Evolutionary conservation across 2,888 invertebrate genomes (phyloP), one percentile per base, ranked within the genome.

Genomic region (Dorcus parallelipipedus): DNA sequence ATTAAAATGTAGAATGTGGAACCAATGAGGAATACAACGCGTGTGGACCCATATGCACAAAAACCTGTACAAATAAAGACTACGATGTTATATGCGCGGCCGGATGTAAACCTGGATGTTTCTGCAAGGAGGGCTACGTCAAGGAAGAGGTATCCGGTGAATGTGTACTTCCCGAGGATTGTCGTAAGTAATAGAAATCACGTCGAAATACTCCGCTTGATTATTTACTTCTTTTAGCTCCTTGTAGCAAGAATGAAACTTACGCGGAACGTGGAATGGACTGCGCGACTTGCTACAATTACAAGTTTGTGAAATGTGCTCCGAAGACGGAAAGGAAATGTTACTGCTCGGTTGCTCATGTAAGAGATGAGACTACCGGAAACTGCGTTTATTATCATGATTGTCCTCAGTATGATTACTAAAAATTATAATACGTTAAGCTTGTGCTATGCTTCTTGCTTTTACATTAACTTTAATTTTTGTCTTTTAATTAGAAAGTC

Each of bases 61-160:
- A 56, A 17, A 59, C 62, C 6, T 62, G 62, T 33, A 49, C 49
- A 49, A 50, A 56, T 10, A 52, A 52, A 7, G 10, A 54, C 33
- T 52, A 54, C n/a, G 14, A 48, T 17, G 33, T 20, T 17, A 48
- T 5, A 42, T 59, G 59, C 33, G 54, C 53, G 6, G 39, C 42
- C 45, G 48, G 57, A 39, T 66, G 67, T 10, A 58, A 54, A 9
- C 45, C 47, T 20, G 67, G 67, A 40, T 65, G 65, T 49, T 67
- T 62, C 5, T 81, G 80, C 62, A 62, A 69, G 17, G 23, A 33
- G 8, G 59, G 78, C 0, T 71, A 68, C 53, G 76, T 80, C 9
- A 70, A 78, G 8, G 65, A 63, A 41, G 54, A 49, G 7, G 59
- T 66, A 17, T 61, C 45, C n/a, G 56, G 56, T 14, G 33, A 38